Base-by-base conservation (phyloP, 2,888 invertebrate genomes). In the Apodemia duryi region DNA sequence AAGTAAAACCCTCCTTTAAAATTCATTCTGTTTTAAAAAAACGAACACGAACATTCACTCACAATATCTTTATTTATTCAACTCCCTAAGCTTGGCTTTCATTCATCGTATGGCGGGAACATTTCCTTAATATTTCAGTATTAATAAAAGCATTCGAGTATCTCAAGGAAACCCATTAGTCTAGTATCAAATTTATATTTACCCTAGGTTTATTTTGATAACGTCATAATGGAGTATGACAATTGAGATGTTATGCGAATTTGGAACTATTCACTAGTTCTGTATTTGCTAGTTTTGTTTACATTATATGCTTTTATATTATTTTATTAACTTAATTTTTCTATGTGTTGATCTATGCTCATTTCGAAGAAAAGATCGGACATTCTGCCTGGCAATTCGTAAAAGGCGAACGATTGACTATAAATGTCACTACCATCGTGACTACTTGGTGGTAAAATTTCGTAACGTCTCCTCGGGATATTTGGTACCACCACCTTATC, bases 71-170 rank as follows among this genome's bases (percentile, higher is more conserved):
- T 57, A 57, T 57, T 57, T 32, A 57, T 57, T 32, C 57, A 57
- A 6, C 32, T 7, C n/a, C 32, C 57, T 57, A 57, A 32, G 57
- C 57, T 57, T 54, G 29, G 54, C 29, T 54, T 57, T 57, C 32
- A 57, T 13, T 57, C 57, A 35, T 6, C 11, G 28, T 57, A 32
- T 57, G 35, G 57, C 29, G 57, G 43, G 41, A 60, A 60, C 41
- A 49, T 51, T 49, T 51, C 41, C n/a, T 65, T 61, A 61, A 65
- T 61, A 65, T 65, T 65, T 65, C 51, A 61, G 49, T n/a, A 52
- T 29, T 49, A 51, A 51, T 64, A 64, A 64, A 65, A 65, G 65
- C 57, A 57, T 57, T 57, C 35, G 57, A 13, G 32, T 32, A 13
- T 57, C 57, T 57, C 32, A 4, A 32, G 29, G 57, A 13, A 11